Evolutionary conservation across 2,888 invertebrate species (phyloP).

Genomic region (Drosophila tripunctata): DNA sequence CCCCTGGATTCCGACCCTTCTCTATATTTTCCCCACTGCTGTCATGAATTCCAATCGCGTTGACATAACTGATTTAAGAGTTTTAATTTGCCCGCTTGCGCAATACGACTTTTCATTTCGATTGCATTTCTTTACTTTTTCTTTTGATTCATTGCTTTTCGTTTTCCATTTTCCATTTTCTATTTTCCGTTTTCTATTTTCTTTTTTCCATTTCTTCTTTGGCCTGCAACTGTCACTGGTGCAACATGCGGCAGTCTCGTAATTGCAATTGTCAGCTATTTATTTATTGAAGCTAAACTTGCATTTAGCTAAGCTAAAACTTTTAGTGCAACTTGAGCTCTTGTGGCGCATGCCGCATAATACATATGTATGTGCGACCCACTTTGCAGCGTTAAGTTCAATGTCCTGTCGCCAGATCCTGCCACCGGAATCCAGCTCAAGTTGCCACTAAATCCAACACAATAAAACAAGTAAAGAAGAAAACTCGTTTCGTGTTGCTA

Average conservation of each 20-base stretch:
- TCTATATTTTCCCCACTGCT: neutral
- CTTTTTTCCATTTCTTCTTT: conserved; percentile 14
- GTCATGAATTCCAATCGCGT: neutral
- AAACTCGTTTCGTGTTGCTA: conserved; percentile 35
- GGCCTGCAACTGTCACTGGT: conserved; percentile 19
- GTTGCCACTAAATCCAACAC: neutral
- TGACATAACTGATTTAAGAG: conserved; percentile 46
- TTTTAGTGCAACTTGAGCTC: neutral
- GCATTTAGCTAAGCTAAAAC: neutral
- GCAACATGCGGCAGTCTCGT: conserved; percentile 12
- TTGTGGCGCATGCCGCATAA: conserved; percentile 2
- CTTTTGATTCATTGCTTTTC: neutral
- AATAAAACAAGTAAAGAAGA: too few species aligned
- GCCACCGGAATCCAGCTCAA: conserved; percentile 11
- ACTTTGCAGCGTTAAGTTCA: conserved; percentile 43
- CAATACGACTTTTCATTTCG: conserved; percentile 48
- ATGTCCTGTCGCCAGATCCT: conserved; percentile 57
- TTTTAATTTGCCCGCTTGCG: conserved; percentile 14
- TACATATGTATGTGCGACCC: conserved; percentile 34
- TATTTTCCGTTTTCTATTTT: conserved; percentile 18
- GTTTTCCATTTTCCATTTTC: conserved; percentile 32
- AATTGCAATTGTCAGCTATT: conserved; percentile 5
- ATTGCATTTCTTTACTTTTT: conserved; percentile 27
- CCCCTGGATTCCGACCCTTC: neutral
- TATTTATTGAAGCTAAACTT: neutral